Evolutionary conservation across 1,140 invertebrate species (phyloP).

Genomic region (Halictus rubicundus): DNA sequence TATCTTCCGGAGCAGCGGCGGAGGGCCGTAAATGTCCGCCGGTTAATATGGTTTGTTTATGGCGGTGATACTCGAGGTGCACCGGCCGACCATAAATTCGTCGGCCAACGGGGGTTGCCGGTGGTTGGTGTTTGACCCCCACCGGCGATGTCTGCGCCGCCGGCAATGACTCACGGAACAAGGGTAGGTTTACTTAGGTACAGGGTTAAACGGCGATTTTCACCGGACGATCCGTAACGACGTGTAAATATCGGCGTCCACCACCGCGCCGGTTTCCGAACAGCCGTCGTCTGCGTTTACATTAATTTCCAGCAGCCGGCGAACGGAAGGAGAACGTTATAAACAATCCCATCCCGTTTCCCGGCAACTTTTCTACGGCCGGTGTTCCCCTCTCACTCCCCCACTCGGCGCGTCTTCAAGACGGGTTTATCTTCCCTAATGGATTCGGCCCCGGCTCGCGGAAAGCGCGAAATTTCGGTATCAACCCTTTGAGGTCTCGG

Average conservation of each 20-base stretch:
- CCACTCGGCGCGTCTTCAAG: background rate
- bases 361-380: background rate
- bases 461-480: conserved; percentile 9
- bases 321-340: background rate
- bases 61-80: conserved; percentile 27
- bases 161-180: conserved; percentile 35
- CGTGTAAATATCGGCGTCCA: conserved; percentile 30
- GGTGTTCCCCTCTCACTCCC: background rate
- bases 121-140: conserved; percentile 18
- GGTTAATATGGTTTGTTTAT: conserved; percentile 73
- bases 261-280: background rate
- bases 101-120: background rate
- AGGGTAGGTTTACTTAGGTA: conserved; percentile 43
- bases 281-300: conserved; percentile 31
- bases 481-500: conserved; percentile 1
- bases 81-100: conserved; percentile 34
- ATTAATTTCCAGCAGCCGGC: conserved; percentile 21
- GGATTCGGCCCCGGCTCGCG: background rate
- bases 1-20: conserved; percentile 68
- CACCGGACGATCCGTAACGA: conserved; percentile 32
- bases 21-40: conserved; percentile 65
- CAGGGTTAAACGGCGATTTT: conserved; percentile 45
- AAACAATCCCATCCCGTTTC: conserved; percentile 2
- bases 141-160: conserved; percentile 9
- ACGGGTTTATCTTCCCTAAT: conserved; percentile 14